These are phyloP conservation scores for Andrena dorsata DNA, from an alignment of 2,888 invertebrate species.

Conservation along the genomic window DNA sequence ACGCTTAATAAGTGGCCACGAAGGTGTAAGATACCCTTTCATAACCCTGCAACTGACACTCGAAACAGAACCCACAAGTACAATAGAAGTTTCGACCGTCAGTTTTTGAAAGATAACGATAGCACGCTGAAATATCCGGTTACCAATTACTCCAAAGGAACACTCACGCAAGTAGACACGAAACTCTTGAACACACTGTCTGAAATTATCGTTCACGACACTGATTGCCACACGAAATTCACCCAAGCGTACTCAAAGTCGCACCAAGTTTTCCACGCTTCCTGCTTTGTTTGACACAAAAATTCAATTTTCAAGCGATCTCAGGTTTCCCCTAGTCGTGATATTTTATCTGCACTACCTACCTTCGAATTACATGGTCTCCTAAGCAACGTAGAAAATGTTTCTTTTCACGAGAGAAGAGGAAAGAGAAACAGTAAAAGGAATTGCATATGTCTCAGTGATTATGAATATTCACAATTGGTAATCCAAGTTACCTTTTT, in stretches of 20 bases:
- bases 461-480: too few relatives aligned
- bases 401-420: background rate
- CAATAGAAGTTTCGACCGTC: background rate
- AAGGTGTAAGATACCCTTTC: background rate
- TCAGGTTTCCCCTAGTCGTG: background rate
- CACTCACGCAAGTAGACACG: background rate
- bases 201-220: background rate
- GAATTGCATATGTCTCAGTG: too few relatives aligned
- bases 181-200: background rate
- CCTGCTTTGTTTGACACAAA: background rate
- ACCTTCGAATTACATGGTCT: background rate
- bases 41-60: background rate
- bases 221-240: background rate
- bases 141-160: background rate
- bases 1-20: background rate
- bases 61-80: background rate
- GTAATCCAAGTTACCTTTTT: too few relatives aligned
- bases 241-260: constrained; percentile 1
- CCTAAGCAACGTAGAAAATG: background rate
- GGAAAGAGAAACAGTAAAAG: too few relatives aligned
- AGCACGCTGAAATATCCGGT: background rate
- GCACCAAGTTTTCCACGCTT: background rate
- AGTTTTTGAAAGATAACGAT: background rate
- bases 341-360: background rate
- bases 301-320: constrained; percentile 1